A percentile compares a stretch with the other conserved stretches of the same genome.
Evolutionary conservation across 1,140 invertebrate species (phyloP).

Genomic region (Charaxes varanes): DNA sequence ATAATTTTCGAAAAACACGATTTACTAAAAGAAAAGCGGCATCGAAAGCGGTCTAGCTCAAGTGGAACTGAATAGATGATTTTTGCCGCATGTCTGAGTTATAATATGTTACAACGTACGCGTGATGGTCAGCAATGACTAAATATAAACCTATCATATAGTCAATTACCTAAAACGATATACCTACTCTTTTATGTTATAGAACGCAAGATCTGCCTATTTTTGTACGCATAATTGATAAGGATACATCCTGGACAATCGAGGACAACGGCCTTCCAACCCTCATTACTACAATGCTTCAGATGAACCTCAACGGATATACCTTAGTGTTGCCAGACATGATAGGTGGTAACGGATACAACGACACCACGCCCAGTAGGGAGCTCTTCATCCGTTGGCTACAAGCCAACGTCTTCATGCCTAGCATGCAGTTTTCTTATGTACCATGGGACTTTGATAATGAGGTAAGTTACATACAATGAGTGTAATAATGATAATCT

Average conservation of each 20-base stretch:
- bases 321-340: conserved; percentile 92
- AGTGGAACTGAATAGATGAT: too few species aligned
- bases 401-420: conserved; percentile 92
- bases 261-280: conserved; percentile 86
- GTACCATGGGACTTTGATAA: conserved; percentile 90
- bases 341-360: conserved; percentile 92
- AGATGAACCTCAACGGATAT: conserved; percentile 90
- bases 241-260: conserved; percentile 85
- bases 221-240: conserved; percentile 93
- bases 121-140: too few species aligned
- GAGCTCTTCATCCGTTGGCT: conserved; percentile 93
- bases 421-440: conserved; percentile 90
- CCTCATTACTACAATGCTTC: conserved; percentile 86
- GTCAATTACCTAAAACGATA: too few species aligned
- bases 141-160: too few species aligned
- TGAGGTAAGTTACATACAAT: conserved; percentile 66
- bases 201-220: conserved; percentile 85
- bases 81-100: too few species aligned
- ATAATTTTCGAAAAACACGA: too few species aligned
- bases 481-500: too few species aligned
- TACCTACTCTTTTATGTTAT: conserved; percentile 34
- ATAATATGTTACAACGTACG: too few species aligned
- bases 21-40: too few species aligned
- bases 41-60: too few species aligned
- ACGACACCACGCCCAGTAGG: conserved; percentile 75